Evolutionary conservation across 2,113 vertebrate genomes (phyloP), one percentile per base, ranked within the genome.

Genomic region (Periophthalmodon schlosseri): DNA sequence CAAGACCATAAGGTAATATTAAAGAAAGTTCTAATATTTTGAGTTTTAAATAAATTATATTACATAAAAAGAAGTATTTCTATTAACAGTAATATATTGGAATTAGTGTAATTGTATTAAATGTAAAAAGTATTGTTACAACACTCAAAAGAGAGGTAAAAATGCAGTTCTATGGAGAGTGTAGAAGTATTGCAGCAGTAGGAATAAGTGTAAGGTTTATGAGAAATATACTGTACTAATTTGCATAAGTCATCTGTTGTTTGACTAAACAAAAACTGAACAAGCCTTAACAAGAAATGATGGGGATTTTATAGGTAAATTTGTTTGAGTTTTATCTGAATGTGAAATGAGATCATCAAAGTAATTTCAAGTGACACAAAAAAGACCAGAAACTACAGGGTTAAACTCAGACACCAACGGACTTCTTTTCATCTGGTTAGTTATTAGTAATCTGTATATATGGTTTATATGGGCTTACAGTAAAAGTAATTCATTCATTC

Each of bases 311-410:
- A 18, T 69, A 52, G 36, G 16, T 34, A 58, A 39, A 13, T 52
- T 70, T 61, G 52, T 72, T 56, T 9, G n/a, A 54, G 39, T 11
- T 61, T 4, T 52, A 18, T 52, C n/a, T 24, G 24, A 58, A 20
- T 18, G 52, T 34, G 56, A 75, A 47, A 74, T 33, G 68, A 49
- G 14, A 16, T 49, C 60, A 24, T 46, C 46, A 70, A 18, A 46
- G 18, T 63, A 66, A 24, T 75, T 68, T 68, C 77, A 75, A 28
- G 50, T 73, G 61, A 88, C 81, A 76, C 85, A 81, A 78, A 87
- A 46, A 78, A 83, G 68, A 84, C 75, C 72, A 71, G 63, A 76
- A 69, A 79, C 75, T 69, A 74, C 71, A 63, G 60, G 60, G 60
- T 63, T 78, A 70, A 80, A 85, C 64, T 15, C 34, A 65, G 66